These are phyloP conservation scores for Leptinotarsa undecemlineata DNA, from an alignment of 1,140 invertebrate genomes.

Conservation along the genomic window DNA sequence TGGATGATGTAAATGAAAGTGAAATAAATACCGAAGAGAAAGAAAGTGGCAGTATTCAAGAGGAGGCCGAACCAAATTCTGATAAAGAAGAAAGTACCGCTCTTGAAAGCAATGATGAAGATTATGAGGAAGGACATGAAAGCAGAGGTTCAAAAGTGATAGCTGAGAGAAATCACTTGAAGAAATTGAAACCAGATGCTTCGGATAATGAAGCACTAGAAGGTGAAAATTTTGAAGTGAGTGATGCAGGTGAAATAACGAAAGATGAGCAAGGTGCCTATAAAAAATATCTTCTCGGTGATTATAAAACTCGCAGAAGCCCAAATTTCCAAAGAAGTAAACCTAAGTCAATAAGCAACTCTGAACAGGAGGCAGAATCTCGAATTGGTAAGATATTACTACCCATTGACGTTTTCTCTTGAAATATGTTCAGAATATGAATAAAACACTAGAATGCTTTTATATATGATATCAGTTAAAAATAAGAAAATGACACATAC, in stretches of 20 bases:
- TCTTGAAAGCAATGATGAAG: neutral
- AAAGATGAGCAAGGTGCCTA: neutral
- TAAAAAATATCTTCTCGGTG: conserved; percentile 11
- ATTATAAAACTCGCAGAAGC: neutral
- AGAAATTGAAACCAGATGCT: neutral
- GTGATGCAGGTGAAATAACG: neutral
- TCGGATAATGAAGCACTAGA: neutral
- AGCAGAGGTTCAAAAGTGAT: neutral
- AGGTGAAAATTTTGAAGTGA: neutral
- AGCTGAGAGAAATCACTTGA: neutral
- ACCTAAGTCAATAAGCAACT: neutral
- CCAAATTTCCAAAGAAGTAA: neutral
- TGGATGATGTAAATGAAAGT: neutral
- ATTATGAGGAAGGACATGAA: neutral
- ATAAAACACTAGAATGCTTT: neutral
- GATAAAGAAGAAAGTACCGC: too few relatives aligned
- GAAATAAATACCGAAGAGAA: neutral
- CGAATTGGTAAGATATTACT: neutral
- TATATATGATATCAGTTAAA: neutral
- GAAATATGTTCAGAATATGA: neutral
- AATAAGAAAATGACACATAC: too few relatives aligned
- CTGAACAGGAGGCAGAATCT: neutral
- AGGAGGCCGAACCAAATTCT: too few relatives aligned
- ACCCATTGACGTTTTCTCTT: neutral
- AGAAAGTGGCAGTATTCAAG: too few relatives aligned